Evolutionary conservation across 2,113 vertebrate genomes (phyloP), one percentile per base, ranked within the genome.

Genomic region (Triplophysa rosa): DNA sequence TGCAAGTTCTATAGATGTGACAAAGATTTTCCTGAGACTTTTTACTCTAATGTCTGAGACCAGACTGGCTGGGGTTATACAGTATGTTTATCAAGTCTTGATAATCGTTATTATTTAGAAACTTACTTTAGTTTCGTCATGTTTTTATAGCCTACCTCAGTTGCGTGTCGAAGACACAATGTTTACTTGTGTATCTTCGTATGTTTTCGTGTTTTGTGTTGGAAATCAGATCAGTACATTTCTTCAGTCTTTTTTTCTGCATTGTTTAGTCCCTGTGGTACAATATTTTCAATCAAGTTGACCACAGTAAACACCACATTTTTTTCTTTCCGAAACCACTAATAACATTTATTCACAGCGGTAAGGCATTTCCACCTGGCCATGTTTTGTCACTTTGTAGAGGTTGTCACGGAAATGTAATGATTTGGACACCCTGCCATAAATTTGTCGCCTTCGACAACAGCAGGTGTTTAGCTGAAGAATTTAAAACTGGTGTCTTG

Each of bases 301-400:
- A 73, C 68, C 68, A 37, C 68, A 68, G 45, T 47, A 69, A 37
- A 11, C 17, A 37, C 33, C 52, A 7, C 19, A 64, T 71, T 56
- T 71, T 72, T 14, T 23, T 13, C 33, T 74, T 47, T 66, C 40
- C 72, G 47, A 75, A 75, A 63, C 23, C 19, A 33, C 37, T 80
- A 66, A 80, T 74, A 47, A 75, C 61, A 33, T 80, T 37, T 64
- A 72, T 66, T 71, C 61, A 24, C 45, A 65, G 45, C n/a, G 3
- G 62, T 42, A 24, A 56, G 49, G 61, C 47, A 26, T 63, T 75
- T 40, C 42, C 23, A 75, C 21, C 72, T 63, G 40, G 21, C 40
- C 17, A 10, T 63, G 72, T 49, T 63, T 29, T 49, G 37, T 63
- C 47, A 49, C 2, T 23, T 21, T 29, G 59, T 42, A 5, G 16